Percentiles rank a stretch among this genome's conserved stretches.
Conservation (phyloP, 2,113 vertebrate species). For the Ellobius talpinus region DNA sequence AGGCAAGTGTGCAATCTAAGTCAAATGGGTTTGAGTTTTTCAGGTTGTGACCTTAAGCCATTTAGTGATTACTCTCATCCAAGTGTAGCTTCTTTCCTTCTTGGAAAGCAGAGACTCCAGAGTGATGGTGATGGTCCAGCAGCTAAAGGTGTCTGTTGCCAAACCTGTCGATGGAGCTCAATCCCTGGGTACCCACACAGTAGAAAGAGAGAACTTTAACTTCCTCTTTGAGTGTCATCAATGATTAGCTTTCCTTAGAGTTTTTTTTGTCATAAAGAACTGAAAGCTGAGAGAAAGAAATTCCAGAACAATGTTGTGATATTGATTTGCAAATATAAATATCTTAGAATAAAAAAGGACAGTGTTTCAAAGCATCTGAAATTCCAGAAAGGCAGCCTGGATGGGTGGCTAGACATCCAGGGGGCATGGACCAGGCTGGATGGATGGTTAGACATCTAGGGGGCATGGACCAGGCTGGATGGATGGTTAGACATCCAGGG, state of each 20-base stretch:
- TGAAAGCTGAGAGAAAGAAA: constrained; percentile 11
- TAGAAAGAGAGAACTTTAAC: not conserved
- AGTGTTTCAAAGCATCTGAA: not conserved
- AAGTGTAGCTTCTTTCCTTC: constrained; percentile 48
- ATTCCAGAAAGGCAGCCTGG: not conserved
- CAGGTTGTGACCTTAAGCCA: constrained; percentile 56
- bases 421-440: not conserved
- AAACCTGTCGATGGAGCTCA: not conserved
- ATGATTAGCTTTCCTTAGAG: not conserved
- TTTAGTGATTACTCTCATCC: constrained; percentile 32
- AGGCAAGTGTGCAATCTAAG: constrained; percentile 50
- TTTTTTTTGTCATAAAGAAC: constrained; percentile 5
- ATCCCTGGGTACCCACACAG: not conserved
- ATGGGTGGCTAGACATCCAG: not conserved
- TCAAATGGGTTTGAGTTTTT: constrained; percentile 54
- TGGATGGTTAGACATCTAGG: too few species aligned
- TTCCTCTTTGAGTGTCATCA: not conserved
- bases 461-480: too few species aligned
- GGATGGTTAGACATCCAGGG: not conserved
- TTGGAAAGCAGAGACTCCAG: not conserved
- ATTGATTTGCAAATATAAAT: not conserved
- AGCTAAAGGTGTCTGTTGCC: not conserved
- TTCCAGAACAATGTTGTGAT: not conserved
- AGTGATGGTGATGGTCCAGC: not conserved
- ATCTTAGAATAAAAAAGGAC: not conserved